Base-by-base conservation (phyloP, 1,140 invertebrate genomes). In the Zophobas atratus region DNA sequence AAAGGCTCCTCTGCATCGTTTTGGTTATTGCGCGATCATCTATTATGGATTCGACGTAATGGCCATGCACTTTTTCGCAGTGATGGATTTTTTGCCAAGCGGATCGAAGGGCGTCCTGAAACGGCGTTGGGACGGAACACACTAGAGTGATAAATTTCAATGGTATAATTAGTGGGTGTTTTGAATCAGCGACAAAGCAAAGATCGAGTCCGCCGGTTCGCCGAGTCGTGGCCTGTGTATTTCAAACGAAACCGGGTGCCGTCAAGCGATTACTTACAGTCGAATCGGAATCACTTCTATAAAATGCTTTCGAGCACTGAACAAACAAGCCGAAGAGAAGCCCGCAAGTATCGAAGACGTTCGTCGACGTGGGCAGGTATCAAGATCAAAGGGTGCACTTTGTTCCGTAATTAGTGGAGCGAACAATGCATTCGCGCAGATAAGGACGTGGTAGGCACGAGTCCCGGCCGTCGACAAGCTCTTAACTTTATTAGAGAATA, bases 401-500 rank as follows among this genome's bases (percentile, higher is more conserved):
- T 6, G 34, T 6, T 35, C 32, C 20, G 55, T 57, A 57, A 57
- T 57, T 57, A 71, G 48, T 71, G 8, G 43, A 36, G 36, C 4
- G 63, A 70, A 70, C 63, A 49, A 46, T 71, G 41, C 70, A 72
- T 72, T 38, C 34, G 70, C 48, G 32, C 51, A 46, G 38, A 72
- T 51, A 72, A 72, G 38, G 48, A 53, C 35, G 71, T 73, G 34
- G 49, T 51, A 41, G 38, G 39, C 38, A 38, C 3, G 53, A 35
- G 34, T 5, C 63, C 2, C 49, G 2, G 49, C 49, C 49, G 71
- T 56, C 56, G 71, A 73, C 71, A 73, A 73, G 48, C 71, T 73
- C 51, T 73, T 39, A 56, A 73, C 38, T 60, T 60, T 75, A 75
- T 75, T 75, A 60, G 33, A 57, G 55, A 67, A 76, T 67, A 76